Evolutionary conservation across 2,797 vertebrate species (phyloP).

Genomic region (Ctenochaetus hawaiiensis): DNA sequence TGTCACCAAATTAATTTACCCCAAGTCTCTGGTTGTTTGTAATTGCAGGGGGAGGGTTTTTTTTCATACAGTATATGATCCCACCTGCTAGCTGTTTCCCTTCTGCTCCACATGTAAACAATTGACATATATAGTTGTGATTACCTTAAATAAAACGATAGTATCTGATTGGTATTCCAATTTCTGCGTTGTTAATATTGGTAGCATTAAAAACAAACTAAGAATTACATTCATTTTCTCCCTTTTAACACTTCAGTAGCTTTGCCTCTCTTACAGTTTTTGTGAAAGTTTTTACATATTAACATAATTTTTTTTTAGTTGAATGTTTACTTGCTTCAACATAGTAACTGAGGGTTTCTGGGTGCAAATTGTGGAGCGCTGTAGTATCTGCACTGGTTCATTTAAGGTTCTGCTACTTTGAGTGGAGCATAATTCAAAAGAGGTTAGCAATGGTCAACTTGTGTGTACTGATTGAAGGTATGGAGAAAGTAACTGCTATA

Average conservation of each 20-base stretch:
- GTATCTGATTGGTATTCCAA: neutral
- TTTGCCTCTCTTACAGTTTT: neutral
- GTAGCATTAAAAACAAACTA: neutral
- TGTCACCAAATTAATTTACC: slow-evolving; percentile 15
- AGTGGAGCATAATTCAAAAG: slow-evolving; percentile 25
- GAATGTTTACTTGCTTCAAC: neutral
- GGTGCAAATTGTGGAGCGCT: neutral
- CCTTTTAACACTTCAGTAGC: neutral
- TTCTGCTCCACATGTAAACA: neutral
- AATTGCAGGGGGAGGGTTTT: neutral
- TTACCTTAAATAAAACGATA: neutral
- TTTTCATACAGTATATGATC: neutral
- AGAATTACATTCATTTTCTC: neutral
- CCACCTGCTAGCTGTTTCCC: neutral
- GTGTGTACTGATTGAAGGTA: neutral
- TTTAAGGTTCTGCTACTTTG: neutral
- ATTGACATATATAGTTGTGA: neutral
- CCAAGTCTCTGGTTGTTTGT: neutral
- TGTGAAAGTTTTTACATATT: neutral
- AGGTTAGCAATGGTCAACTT: slow-evolving; percentile 10
- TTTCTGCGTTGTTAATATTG: neutral
- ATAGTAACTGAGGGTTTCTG: neutral
- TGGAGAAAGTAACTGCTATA: slow-evolving; percentile 21
- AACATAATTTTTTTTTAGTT: neutral
- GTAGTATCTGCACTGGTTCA: neutral